Base-by-base conservation (phyloP, 2,888 invertebrate species). In the Oscheius sp. region DNA sequence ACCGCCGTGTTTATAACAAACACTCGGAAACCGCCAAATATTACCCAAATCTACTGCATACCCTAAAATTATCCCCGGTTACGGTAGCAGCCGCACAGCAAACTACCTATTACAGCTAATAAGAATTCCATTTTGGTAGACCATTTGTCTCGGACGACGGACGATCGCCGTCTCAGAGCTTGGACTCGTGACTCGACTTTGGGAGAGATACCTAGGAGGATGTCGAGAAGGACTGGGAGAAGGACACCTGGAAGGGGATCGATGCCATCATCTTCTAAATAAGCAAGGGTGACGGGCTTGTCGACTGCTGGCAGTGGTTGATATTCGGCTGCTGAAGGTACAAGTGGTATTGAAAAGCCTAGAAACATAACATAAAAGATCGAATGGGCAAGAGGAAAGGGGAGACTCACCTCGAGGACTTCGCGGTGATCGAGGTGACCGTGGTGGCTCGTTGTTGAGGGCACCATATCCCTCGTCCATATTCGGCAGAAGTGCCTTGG, bases 1-100 rank as follows among this genome's bases (percentile, higher is more conserved):
- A 61, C 87, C 87, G 13, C 87, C 87, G 58, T 87, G 84, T 61
- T 85, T 86, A 76, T 86, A 87, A 74, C 87, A 87, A 0, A 86
- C 82, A 16, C 82, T 77, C 2, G 86, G 86, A 52, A 82, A 83
- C 58, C 87, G 73, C 86, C 86, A 87, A 43, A 87, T 85, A 49
- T 87, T 87, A 12, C 87, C 87, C 75, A 87, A 76, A 74, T 87
- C 87, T 21, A 87, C 86, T n/a, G 85, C 66, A 49, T 66, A 66
- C 9, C 66, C 66, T 66, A 18, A 9, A 66, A 52, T 6, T 21
- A 13, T 1, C 43, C n/a, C 35, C 5, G 35, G 35, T 35, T 35
- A 35, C 35, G n/a, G 7, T 59, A 59, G 27, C 13, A 18, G n/a
- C n/a, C 1, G 13, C 9, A 16, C 35, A 29, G n/a, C 9, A 13